phyloP scores from a whole-genome alignment of 2,797 vertebrate species.

The Phaenicophaeus curvirostris region DNA sequence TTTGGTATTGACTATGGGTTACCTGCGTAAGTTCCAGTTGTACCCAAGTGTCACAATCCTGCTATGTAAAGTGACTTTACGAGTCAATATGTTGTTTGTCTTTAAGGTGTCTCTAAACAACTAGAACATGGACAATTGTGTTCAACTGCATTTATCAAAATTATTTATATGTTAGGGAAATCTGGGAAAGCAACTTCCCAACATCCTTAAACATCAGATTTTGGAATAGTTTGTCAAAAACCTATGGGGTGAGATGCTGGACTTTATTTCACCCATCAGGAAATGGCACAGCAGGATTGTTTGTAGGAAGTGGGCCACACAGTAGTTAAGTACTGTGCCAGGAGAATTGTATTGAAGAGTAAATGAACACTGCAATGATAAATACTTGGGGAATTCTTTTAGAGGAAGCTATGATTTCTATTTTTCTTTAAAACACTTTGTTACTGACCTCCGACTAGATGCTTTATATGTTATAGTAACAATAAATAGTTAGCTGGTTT shows the following conservation, averaged over 20 bases:
- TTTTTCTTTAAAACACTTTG: neutral
- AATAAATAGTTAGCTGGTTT: conserved; percentile 34
- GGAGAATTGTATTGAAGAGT: neutral
- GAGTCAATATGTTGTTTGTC: neutral
- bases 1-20: fast-evolving
- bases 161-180: neutral
- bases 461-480: neutral
- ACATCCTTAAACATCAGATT: neutral
- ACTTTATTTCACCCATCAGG: neutral
- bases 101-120: neutral
- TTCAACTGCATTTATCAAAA: neutral
- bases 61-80: neutral
- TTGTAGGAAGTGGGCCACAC: neutral
- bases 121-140: neutral
- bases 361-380: neutral
- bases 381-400: neutral
- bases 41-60: neutral
- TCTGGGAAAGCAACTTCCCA: neutral
- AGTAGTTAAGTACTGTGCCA: neutral
- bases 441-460: neutral
- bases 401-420: neutral
- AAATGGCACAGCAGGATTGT: neutral
- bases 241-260: neutral
- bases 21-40: neutral
- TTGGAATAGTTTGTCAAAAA: neutral